A percentile compares a stretch with the other conserved stretches of the same genome.
Conservation (phyloP, 2,797 vertebrate species). For the Dallia pectoralis region DNA sequence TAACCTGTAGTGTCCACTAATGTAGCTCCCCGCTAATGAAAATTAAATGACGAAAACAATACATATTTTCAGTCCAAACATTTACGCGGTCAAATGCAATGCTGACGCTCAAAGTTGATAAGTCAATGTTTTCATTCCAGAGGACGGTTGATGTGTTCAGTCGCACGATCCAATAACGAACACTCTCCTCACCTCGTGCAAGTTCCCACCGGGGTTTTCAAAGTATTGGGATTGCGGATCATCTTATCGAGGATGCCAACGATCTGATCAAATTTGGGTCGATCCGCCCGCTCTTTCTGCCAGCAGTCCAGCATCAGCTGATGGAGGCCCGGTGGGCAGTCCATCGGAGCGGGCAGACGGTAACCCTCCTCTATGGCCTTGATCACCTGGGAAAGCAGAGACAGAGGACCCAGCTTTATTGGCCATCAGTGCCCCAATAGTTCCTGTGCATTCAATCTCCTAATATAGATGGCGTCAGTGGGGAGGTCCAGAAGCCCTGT, state of each 20-base stretch:
- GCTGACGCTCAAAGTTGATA: background rate
- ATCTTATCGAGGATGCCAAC: constrained; percentile 98
- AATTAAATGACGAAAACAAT: constrained; percentile 21
- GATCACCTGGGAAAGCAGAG: constrained; percentile 81
- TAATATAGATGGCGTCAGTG: constrained; percentile 42
- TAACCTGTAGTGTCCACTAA: constrained; percentile 54
- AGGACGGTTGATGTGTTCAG: background rate
- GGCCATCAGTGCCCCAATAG: constrained; percentile 12
- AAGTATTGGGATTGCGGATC: constrained; percentile 96
- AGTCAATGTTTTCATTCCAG: background rate
- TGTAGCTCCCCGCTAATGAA: constrained; percentile 36
- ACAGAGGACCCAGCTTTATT: constrained; percentile 22
- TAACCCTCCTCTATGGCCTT: constrained; percentile 99
- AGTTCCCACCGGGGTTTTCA: constrained; percentile 94
- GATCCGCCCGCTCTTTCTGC: constrained; percentile 95
- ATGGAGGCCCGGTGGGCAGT: constrained; percentile 95
- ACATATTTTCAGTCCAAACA: background rate
- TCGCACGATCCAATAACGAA: background rate
- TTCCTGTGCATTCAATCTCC: constrained; percentile 24
- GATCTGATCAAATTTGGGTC: constrained; percentile 98
- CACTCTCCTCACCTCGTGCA: constrained; percentile 86
- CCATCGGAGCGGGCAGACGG: constrained; percentile 96
- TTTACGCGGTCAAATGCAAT: constrained; percentile 2
- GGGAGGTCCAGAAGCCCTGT: constrained; percentile 15
- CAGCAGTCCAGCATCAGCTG: constrained; percentile 99